Evolutionary conservation across 2,113 vertebrate species (phyloP), one percentile per base, ranked within the genome.

Genomic region (Stegostoma tigrinum): DNA sequence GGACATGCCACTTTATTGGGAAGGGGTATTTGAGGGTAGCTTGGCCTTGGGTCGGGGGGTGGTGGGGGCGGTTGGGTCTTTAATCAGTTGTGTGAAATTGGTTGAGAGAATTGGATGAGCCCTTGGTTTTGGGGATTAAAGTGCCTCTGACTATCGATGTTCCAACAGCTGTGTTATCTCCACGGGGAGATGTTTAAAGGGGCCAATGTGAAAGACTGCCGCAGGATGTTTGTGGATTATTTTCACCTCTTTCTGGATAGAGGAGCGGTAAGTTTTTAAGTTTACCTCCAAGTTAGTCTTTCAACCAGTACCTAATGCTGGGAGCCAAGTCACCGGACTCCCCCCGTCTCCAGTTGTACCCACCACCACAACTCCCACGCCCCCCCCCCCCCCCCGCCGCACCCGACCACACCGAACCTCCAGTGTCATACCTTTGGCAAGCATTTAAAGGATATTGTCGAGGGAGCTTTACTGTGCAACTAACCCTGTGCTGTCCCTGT

Each of bases 221-320:
- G 98, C 97, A 99, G 98, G 96, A 97, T 98, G 90, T 98, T 99
- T 97, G 96, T 97, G 83, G 98, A 99, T 90, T 99, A 99, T 97
- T 98, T 97, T 97, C 98, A 98, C 97, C 98, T 96, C 90, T 99
- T 98, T 96, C 96, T 99, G 97, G 98, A 99, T 95, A 98, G 98
- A 97, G 98, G 98, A 0, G 98, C 98, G 95, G 98, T 99, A 97
- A 98, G 98, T 1, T 27, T 27, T n/a, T n/a, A n/a, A n/a, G n/a
- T n/a, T n/a, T n/a, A n/a, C n/a, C n/a, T n/a, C n/a, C n/a, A n/a
- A n/a, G n/a, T n/a, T n/a, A n/a, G n/a, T n/a, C n/a, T 23, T 5
- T 17, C 55, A 61, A 61, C 55, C 55, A 61, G 6, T 10, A 7
- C 66, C 66, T 14, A 66, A 66, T 6, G 15, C 45, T 45, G 15